A percentile compares a stretch with the other conserved stretches of the same genome.
Evolutionary conservation across 2,113 vertebrate genomes (phyloP).

Genomic region (Numenius arquata): DNA sequence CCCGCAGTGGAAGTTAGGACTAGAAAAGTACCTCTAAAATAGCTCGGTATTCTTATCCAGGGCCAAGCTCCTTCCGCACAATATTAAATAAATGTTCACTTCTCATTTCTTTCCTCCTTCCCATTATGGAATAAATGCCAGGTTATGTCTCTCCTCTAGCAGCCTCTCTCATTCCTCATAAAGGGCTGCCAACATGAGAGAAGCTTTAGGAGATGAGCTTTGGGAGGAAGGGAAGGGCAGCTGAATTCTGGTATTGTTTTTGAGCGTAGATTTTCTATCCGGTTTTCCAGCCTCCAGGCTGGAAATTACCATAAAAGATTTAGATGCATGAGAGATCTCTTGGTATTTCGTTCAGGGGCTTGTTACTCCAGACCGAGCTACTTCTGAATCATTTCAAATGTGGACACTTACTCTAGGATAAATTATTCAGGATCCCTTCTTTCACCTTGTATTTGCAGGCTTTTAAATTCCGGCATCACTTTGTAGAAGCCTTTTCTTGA

Average conservation of each 20-base stretch:
- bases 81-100: not conserved
- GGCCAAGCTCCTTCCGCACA: not conserved
- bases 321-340: conserved; percentile 9
- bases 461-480: conserved; percentile 11
- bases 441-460: conserved; percentile 23
- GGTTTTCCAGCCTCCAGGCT: conserved; percentile 19
- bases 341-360: conserved; percentile 18
- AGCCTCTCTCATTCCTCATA: not conserved
- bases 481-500: not conserved
- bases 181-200: not conserved
- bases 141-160: not conserved
- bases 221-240: not conserved
- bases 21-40: not conserved
- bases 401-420: conserved; percentile 47
- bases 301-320: conserved; percentile 42
- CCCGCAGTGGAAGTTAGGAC: not conserved
- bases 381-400: conserved; percentile 41
- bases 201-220: not conserved
- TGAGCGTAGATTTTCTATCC: not conserved
- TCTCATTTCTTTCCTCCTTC: not conserved
- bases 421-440: conserved; percentile 53
- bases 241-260: not conserved
- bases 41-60: not conserved
- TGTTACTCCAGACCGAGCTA: conserved; percentile 27
- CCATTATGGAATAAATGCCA: not conserved